Conservation (phyloP, 2,888 invertebrate species). For the Allacma fusca region DNA sequence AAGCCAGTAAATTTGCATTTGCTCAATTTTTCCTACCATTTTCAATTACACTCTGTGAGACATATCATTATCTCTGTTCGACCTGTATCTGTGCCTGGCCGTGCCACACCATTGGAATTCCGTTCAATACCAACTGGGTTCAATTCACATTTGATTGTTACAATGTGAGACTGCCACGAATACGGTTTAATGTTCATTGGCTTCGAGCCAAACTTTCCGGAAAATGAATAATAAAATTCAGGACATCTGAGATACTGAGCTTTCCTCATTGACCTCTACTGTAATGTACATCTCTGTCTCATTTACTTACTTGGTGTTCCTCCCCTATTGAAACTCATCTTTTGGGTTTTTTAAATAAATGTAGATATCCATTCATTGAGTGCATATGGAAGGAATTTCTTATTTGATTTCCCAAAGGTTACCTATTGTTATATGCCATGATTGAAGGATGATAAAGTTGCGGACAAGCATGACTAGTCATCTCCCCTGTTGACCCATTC, state of each 20-base stretch:
- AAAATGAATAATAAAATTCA: conserved; percentile 37
- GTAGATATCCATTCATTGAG: neutral
- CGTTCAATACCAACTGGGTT: neutral
- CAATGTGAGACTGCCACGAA: neutral
- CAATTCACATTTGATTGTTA: neutral
- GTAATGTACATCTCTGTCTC: neutral
- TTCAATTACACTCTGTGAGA: neutral
- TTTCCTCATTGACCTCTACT: conserved; percentile 30
- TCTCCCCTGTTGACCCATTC: conserved; percentile 41
- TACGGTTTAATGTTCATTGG: conserved; percentile 20
- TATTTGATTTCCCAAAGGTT: neutral
- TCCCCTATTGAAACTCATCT: conserved; percentile 13
- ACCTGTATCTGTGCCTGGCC: neutral
- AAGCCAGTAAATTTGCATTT: conserved; percentile 22
- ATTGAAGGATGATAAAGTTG: neutral
- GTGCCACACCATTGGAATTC: neutral
- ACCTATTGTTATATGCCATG: conserved; percentile 1
- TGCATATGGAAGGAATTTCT: neutral
- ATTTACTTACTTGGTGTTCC: conserved; percentile 13
- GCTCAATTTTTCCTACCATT: neutral
- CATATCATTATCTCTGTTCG: neutral
- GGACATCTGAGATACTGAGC: conserved; percentile 35
- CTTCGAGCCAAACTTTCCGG: conserved; percentile 32
- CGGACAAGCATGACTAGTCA: conserved; percentile 33
- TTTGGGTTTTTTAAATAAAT: conserved; percentile 20